Conservation (phyloP, 2,797 vertebrate genomes). For the Gadopsis bispinosus region DNA sequence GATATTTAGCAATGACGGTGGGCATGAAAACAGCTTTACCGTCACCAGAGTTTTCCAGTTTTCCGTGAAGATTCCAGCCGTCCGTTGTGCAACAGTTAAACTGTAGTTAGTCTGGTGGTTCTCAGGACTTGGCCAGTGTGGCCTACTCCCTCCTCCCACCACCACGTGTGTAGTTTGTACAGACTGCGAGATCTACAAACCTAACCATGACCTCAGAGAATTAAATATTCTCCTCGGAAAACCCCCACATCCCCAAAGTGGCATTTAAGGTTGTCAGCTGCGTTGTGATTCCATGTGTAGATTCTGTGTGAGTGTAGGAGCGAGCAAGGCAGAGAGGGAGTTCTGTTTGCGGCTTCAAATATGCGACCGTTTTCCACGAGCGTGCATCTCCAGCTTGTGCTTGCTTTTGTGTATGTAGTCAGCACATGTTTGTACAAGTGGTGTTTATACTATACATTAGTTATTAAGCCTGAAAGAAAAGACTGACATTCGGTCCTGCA, state of each 20-base stretch:
- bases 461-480: conserved; percentile 63
- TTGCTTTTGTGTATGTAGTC: conserved; percentile 23
- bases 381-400: conserved; percentile 16
- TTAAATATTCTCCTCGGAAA: conserved; percentile 72
- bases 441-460: conserved; percentile 34
- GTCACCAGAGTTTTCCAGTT: conserved; percentile 40
- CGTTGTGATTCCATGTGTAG: conserved; percentile 38
- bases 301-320: conserved; percentile 29
- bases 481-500: conserved; percentile 37
- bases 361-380: conserved; percentile 58
- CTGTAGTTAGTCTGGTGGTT: conserved; percentile 48
- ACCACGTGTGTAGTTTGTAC: conserved; percentile 61
- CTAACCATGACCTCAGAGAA: conserved; percentile 75
- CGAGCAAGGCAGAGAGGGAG: background rate
- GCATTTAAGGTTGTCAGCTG: conserved; percentile 61
- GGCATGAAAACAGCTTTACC: conserved; percentile 11
- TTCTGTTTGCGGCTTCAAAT: conserved; percentile 41
- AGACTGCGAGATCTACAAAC: conserved; percentile 67
- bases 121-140: conserved; percentile 40
- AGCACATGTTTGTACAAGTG: conserved; percentile 41
- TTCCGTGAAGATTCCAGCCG: conserved; percentile 56
- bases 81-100: conserved; percentile 46
- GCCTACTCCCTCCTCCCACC: conserved; percentile 59
- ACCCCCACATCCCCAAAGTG: conserved; percentile 61
- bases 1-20: conserved; percentile 3